Evolutionary conservation across 2,888 invertebrate genomes (phyloP), one percentile per base, ranked within the genome.

Genomic region (Diloba caeruleocephala): DNA sequence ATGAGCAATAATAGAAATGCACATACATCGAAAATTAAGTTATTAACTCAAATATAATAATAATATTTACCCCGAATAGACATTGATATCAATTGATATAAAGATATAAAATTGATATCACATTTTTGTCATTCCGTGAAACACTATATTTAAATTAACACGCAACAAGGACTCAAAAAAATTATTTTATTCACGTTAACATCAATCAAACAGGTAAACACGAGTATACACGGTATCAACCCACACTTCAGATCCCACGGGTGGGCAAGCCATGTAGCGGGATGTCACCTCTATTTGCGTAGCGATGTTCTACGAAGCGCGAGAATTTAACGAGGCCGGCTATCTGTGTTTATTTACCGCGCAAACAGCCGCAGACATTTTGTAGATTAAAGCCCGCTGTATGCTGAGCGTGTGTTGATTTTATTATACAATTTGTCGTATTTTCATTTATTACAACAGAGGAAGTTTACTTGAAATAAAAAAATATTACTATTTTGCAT

Each of bases 301-400:
- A 52, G 49, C 49, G 41, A 64, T 63, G 69, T 69, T 67, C 67
- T 57, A 52, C 60, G 53, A 65, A 84, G 82, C 88, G 88, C 79
- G 82, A 75, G 71, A 81, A 75, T 88, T 88, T 88, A 88, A 88
- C 88, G 86, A 88, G 88, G 76, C 58, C 44, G 63, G 65, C 53
- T 67, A 71, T 72, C 62, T 71, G 69, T 83, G 75, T 82, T 79
- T 79, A 76, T 71, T 71, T 65, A 32, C 64, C 38, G 58, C 74
- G 78, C 78, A 82, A 78, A 78, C 76, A 76, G 74, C 74, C 78
- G 75, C 78, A 76, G 78, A 81, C 83, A 84, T 84, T 85, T 79
- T 74, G 71, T 70, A 83, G 83, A 85, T 86, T 85, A 83, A 82
- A 83, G 78, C 77, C 42, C 59, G n/a, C n/a, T 51, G 39, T 69